These are phyloP conservation scores for Cacatua alba DNA, from an alignment of 2,113 vertebrate genomes.

Conservation along the genomic window DNA sequence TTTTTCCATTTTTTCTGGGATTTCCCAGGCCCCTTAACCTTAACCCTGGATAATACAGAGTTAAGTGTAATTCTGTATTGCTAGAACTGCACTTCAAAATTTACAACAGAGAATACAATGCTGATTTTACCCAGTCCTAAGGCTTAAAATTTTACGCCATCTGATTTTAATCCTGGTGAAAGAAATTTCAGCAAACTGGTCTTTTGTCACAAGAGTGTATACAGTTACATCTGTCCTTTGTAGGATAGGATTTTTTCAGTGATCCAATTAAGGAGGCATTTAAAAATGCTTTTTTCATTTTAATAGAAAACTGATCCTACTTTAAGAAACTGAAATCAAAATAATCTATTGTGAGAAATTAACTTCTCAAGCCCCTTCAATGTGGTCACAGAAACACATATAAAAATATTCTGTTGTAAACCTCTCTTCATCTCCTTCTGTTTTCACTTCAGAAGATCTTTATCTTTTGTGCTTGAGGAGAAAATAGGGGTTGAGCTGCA, in stretches of 20 bases:
- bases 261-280: neutral
- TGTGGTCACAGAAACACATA: neutral
- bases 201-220: conserved; percentile 12
- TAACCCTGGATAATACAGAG: neutral
- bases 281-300: neutral
- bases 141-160: neutral
- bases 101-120: neutral
- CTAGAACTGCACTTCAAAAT: neutral
- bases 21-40: conserved; percentile 62
- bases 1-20: conserved; percentile 45
- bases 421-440: neutral
- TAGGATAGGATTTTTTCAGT: neutral
- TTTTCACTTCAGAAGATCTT: conserved; percentile 3
- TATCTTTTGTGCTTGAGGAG: neutral
- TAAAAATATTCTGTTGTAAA: neutral
- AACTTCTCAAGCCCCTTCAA: neutral
- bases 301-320: neutral
- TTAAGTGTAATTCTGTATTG: conserved; percentile 1
- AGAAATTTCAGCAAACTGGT: neutral
- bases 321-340: neutral
- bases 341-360: neutral
- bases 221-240: neutral
- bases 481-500: neutral
- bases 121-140: neutral
- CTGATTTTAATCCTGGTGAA: conserved; percentile 4